Conservation (phyloP, 2,113 vertebrate species). For the Heterochromis multidens region DNA sequence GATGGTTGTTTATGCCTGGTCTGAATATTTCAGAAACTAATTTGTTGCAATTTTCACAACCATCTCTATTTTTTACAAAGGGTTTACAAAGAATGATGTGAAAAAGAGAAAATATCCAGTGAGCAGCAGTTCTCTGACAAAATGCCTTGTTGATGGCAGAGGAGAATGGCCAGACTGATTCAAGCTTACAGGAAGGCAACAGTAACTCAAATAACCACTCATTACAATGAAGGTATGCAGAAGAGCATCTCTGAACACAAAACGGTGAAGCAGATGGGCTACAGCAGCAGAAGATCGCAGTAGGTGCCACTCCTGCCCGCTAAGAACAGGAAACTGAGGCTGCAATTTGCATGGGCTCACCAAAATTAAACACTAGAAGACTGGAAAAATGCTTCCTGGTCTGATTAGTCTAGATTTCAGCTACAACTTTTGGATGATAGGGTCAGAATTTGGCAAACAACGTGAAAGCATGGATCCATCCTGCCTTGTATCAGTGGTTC, state of each 20-base stretch:
- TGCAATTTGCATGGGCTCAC: neutral
- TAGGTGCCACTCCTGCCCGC: too few species aligned
- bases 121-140: too few species aligned
- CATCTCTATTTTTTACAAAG: too few species aligned
- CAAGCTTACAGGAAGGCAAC: neutral
- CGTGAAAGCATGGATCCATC: neutral
- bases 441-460: neutral
- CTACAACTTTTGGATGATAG: neutral
- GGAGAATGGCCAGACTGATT: neutral
- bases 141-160: neutral
- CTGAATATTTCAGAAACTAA: too few species aligned
- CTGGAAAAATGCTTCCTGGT: neutral
- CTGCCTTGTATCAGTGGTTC: neutral
- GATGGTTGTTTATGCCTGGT: too few species aligned
- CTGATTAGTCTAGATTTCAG: neutral
- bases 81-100: too few species aligned
- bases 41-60: too few species aligned
- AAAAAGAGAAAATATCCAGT: too few species aligned
- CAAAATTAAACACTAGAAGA: neutral
- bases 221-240: neutral
- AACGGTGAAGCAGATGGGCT: too few species aligned
- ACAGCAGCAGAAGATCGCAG: neutral
- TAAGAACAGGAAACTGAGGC: accelerated
- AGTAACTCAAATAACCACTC: neutral
- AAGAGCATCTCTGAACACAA: neutral